Percentiles rank a stretch among this genome's conserved stretches.
Evolutionary conservation across 2,888 invertebrate species (phyloP).

Genomic region (Eilema sororculum): DNA sequence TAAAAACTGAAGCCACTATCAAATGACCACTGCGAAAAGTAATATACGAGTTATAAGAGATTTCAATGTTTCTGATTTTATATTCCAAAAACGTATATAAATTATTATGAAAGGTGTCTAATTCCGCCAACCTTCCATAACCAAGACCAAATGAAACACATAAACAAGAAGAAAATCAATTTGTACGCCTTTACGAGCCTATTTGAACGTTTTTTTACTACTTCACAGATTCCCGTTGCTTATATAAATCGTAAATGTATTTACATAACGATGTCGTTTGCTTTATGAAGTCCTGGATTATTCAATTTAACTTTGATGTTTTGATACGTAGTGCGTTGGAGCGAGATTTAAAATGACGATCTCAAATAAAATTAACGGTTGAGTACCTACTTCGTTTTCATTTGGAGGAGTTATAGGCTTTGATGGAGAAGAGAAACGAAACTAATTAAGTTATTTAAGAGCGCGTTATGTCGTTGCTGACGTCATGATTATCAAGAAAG

Average conservation of each 20-base stretch:
- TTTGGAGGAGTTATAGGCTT: conserved; percentile 1
- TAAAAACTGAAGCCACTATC: too few relatives aligned
- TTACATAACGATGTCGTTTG: conserved; percentile 44
- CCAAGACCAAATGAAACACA: conserved; percentile 42
- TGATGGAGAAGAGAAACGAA: conserved; percentile 3
- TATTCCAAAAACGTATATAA: background rate
- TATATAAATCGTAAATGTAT: conserved; percentile 51
- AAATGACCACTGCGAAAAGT: too few relatives aligned
- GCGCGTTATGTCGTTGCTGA: background rate
- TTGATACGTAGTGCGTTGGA: conserved; percentile 16
- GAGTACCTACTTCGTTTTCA: conserved; percentile 13
- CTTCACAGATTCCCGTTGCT: conserved; percentile 41
- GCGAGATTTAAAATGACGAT: conserved; percentile 21
- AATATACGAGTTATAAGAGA: too few relatives aligned
- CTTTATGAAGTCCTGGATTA: conserved; percentile 46
- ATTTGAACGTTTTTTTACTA: conserved; percentile 48
- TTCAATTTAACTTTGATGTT: conserved; percentile 44
- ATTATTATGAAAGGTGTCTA: background rate
- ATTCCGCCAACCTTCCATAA: background rate
- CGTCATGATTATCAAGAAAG: background rate
- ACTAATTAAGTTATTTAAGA: background rate
- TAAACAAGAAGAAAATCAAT: conserved; percentile 48
- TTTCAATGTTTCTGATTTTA: too few relatives aligned
- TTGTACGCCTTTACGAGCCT: conserved; percentile 44
- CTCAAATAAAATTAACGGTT: conserved; percentile 22